phyloP scores from a whole-genome alignment of 2,888 invertebrate species.

The Hyppa rectilinea region DNA sequence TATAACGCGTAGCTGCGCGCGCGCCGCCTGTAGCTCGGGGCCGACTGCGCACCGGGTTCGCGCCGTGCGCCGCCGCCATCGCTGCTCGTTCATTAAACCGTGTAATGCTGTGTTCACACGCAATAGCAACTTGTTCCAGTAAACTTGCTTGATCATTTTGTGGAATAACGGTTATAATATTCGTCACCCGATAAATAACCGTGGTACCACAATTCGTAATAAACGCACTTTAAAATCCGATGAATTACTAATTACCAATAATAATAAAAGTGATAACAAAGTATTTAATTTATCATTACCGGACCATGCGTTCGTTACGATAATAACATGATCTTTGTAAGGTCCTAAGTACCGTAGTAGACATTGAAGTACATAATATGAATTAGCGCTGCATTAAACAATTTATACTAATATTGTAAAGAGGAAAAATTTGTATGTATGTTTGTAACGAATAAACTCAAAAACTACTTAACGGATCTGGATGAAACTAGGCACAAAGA shows the following conservation, averaged over 20 bases:
- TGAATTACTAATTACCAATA: not conserved
- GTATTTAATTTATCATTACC: not conserved
- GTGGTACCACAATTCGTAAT: not conserved
- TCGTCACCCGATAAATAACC: not conserved
- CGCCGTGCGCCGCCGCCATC: conserved; percentile 87
- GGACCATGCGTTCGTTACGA: not conserved
- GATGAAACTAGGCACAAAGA: no score
- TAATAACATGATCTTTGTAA: not conserved
- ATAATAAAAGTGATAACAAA: not conserved
- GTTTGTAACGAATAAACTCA: no score
- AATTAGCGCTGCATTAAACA: not conserved
- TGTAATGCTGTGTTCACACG: conserved; percentile 81
- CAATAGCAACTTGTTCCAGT: conserved; percentile 68
- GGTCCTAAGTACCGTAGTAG: not conserved
- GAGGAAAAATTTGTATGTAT: no score
- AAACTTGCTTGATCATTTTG: conserved; percentile 46
- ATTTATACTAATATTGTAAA: no score
- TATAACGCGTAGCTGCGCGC: conserved; percentile 84
- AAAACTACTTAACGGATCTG: no score
- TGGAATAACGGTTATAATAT: not conserved
- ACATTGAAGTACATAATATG: not conserved
- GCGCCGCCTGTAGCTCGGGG: conserved; percentile 87
- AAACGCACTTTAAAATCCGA: not conserved
- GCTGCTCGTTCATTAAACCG: conserved; percentile 89
- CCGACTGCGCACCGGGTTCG: conserved; percentile 86